These are phyloP conservation scores for Conops quadrifasciatus DNA, from an alignment of 2,888 invertebrate genomes.

Conservation along the genomic window DNA sequence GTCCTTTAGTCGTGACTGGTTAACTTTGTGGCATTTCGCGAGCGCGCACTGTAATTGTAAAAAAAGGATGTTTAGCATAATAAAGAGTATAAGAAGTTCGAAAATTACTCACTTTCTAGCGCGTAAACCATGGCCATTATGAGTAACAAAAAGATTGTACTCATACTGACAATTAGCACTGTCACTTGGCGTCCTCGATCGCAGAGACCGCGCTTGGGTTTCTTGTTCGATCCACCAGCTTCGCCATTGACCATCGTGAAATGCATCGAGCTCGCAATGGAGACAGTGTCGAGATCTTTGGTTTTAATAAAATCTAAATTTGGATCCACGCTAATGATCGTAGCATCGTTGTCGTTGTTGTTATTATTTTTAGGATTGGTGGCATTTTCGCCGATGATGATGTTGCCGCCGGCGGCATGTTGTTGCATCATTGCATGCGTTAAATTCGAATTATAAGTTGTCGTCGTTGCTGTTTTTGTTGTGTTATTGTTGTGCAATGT, in stretches of 20 bases:
- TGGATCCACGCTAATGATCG: conserved; percentile 60
- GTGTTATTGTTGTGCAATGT: conserved; percentile 22
- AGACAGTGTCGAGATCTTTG: conserved; percentile 74
- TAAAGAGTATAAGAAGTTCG: background rate
- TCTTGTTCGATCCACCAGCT: conserved; percentile 71
- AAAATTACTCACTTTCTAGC: conserved; percentile 82
- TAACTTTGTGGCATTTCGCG: conserved; percentile 64
- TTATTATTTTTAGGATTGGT: conserved; percentile 22
- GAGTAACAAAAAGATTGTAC: conserved; percentile 80
- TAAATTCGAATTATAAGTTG: conserved; percentile 54
- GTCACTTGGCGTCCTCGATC: conserved; percentile 81
- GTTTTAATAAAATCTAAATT: conserved; percentile 61
- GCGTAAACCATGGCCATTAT: conserved; percentile 83
- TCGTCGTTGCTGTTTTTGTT: conserved; percentile 16
- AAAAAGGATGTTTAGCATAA: conserved; percentile 21
- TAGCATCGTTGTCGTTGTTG: conserved; percentile 47
- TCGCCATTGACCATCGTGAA: conserved; percentile 86
- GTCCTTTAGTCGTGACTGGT: conserved; percentile 39
- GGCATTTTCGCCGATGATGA: conserved; percentile 47
- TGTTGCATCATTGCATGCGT: conserved; percentile 42
- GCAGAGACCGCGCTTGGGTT: conserved; percentile 76
- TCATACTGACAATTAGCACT: conserved; percentile 83
- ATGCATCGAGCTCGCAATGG: conserved; percentile 85
- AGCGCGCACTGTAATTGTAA: conserved; percentile 68
- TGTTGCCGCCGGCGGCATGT: conserved; percentile 26